phyloP scores from a whole-genome alignment of 2,888 invertebrate species.

The Therioaphis trifolii region DNA sequence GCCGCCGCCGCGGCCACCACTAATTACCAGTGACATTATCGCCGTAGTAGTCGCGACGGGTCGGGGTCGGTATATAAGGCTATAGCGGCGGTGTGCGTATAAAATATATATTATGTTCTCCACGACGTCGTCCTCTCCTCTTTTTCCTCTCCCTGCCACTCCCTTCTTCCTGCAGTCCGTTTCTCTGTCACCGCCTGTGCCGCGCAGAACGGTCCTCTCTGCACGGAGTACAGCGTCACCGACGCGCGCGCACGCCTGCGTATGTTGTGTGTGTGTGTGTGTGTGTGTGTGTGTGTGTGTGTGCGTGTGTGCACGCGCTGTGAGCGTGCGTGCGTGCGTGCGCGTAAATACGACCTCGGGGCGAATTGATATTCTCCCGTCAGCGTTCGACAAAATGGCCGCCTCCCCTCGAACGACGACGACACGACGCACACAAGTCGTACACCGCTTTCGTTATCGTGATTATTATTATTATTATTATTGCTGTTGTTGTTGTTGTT shows the following conservation, averaged over 20 bases:
- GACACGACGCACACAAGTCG: too few species aligned
- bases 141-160: neutral
- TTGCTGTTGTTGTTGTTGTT: too few species aligned
- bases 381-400: conserved; percentile 51
- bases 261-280: too few species aligned
- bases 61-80: too few species aligned
- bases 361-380: conserved; percentile 36
- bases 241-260: too few species aligned
- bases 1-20: conserved; percentile 30
- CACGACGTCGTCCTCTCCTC: neutral
- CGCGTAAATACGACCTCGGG: neutral
- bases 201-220: conserved; percentile 14
- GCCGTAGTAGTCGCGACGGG: conserved; percentile 16
- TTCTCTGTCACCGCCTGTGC: conserved; percentile 8
- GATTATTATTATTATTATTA: too few species aligned
- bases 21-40: conserved; percentile 61
- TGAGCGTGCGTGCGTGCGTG: neutral
- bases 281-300: too few species aligned
- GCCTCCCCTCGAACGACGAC: conserved; percentile 38
- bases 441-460: too few species aligned
- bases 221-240: neutral
- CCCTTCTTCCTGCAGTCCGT: too few species aligned
- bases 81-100: too few species aligned
- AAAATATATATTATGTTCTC: too few species aligned
- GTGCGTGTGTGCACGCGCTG: neutral